phyloP scores from a whole-genome alignment of 30 jellyfish, hydroid and myxozoan species.

The Cassiopea xamachana region DNA sequence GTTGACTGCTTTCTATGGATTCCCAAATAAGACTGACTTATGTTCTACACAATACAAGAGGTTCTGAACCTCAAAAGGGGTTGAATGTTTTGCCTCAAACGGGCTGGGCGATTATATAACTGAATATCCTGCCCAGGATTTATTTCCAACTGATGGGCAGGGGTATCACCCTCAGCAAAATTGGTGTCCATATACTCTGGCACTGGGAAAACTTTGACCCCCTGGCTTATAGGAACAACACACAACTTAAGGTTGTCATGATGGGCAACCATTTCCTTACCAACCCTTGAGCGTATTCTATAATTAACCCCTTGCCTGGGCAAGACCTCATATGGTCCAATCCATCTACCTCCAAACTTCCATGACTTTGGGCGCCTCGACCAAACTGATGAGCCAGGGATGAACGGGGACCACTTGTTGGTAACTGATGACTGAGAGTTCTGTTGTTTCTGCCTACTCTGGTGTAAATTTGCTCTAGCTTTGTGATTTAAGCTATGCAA shows the following conservation, averaged over 20 bases:
- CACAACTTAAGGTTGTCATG: slow-evolving; percentile 37
- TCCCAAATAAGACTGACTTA: neutral
- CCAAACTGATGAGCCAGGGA: slow-evolving; percentile 39
- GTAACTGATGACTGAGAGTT: neutral
- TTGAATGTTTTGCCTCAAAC: neutral
- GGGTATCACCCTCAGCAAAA: neutral
- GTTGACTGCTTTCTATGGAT: neutral
- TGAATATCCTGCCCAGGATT: neutral
- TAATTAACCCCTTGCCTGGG: slow-evolving; percentile 33
- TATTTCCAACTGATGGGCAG: neutral
- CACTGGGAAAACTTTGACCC: slow-evolving; percentile 1
- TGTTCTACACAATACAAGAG: neutral
- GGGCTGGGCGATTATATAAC: neutral
- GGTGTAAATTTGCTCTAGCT: neutral
- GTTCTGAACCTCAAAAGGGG: neutral
- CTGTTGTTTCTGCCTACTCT: slow-evolving; percentile 7
- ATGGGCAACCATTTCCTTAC: slow-evolving; percentile 22
- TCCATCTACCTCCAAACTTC: slow-evolving; percentile 45
- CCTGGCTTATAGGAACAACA: slow-evolving; percentile 10
- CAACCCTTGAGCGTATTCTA: slow-evolving; percentile 17
- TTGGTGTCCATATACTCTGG: neutral
- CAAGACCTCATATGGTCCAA: slow-evolving; percentile 22
- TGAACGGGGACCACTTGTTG: slow-evolving; percentile 25
- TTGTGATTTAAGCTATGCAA: neutral
- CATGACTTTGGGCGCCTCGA: slow-evolving; percentile 30